A percentile compares a stretch with the other conserved stretches of the same genome.
phyloP scores from a whole-genome alignment of 2,888 invertebrate species.

The Eilema sororculum region DNA sequence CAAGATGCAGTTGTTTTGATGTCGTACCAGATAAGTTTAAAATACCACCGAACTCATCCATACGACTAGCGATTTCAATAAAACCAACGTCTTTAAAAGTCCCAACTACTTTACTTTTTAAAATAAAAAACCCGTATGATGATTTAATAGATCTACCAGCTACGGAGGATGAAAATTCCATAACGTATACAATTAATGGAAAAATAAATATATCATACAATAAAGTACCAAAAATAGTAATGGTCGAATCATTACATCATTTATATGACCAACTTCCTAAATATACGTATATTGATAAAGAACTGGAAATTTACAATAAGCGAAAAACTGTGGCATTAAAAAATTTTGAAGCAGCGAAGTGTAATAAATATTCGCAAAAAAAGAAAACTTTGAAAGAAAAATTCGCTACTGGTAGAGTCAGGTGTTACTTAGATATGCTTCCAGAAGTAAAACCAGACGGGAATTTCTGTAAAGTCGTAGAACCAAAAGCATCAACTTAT shows the following conservation, averaged over 20 bases:
- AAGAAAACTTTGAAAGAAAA: conserved; percentile 56
- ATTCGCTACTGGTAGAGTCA: conserved; percentile 57
- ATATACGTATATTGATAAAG: conserved; percentile 67
- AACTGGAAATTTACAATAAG: conserved; percentile 33
- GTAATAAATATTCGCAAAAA: conserved; percentile 41
- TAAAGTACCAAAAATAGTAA: conserved; percentile 50
- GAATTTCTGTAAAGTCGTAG: conserved; percentile 63
- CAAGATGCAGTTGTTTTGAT: conserved; percentile 71
- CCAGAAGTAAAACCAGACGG: conserved; percentile 33
- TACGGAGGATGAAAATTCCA: conserved; percentile 57
- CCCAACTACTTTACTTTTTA: conserved; percentile 61
- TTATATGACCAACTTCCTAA: conserved; percentile 62
- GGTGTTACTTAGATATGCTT: conserved; percentile 53
- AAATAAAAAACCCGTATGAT: conserved; percentile 69
- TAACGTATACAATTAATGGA: conserved; percentile 63
- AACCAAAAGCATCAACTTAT: conserved; percentile 56
- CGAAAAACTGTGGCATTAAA: conserved; percentile 55
- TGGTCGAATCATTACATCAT: conserved; percentile 73
- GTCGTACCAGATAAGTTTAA: conserved; percentile 72
- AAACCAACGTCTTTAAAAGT: conserved; percentile 70
- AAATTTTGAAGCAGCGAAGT: conserved; percentile 63
- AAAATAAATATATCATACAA: conserved; percentile 64
- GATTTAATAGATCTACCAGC: conserved; percentile 34
- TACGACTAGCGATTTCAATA: conserved; percentile 61
- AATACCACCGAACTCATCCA: conserved; percentile 72